Evolutionary conservation across 2,113 vertebrate genomes (phyloP).

Genomic region (Xenopus laevis): DNA sequence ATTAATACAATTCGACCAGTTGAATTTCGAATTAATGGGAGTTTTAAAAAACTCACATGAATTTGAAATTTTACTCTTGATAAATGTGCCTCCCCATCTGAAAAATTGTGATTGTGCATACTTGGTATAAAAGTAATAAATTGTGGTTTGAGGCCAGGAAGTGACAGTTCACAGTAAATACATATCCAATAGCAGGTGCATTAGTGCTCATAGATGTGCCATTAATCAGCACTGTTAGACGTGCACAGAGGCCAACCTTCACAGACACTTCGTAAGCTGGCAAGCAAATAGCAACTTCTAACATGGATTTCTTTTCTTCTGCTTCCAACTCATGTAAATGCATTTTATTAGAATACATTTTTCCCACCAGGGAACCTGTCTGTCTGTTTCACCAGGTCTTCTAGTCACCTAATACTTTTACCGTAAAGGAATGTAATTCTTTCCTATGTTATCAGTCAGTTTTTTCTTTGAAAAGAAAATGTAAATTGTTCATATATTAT

Average conservation of each 20-base stretch:
- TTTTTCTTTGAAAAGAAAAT: conserved; percentile 55
- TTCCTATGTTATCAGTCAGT: conserved; percentile 58
- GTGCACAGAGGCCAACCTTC: conserved; percentile 17
- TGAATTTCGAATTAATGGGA: too few species aligned
- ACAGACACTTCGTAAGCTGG: conserved; percentile 35
- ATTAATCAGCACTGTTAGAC: conserved; percentile 10
- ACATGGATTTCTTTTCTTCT: conserved; percentile 30
- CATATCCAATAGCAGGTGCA: conserved; percentile 17
- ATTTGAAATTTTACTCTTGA: too few species aligned
- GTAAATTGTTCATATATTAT: not conserved
- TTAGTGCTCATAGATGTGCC: not conserved
- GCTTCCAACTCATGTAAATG: conserved; percentile 11
- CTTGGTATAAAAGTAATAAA: conserved; percentile 4
- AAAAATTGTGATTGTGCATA: too few species aligned
- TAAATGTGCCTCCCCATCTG: too few species aligned
- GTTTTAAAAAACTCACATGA: too few species aligned
- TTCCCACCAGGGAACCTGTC: not conserved
- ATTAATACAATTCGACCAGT: too few species aligned
- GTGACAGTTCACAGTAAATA: conserved; percentile 1
- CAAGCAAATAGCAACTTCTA: conserved; percentile 4
- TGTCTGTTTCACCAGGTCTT: conserved; percentile 38
- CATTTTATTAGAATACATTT: conserved; percentile 22
- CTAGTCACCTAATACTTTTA: conserved; percentile 62
- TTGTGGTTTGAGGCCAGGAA: not conserved
- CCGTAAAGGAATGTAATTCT: conserved; percentile 59